Conservation (phyloP, 2,888 invertebrate species). For the Athetis lepigone region DNA sequence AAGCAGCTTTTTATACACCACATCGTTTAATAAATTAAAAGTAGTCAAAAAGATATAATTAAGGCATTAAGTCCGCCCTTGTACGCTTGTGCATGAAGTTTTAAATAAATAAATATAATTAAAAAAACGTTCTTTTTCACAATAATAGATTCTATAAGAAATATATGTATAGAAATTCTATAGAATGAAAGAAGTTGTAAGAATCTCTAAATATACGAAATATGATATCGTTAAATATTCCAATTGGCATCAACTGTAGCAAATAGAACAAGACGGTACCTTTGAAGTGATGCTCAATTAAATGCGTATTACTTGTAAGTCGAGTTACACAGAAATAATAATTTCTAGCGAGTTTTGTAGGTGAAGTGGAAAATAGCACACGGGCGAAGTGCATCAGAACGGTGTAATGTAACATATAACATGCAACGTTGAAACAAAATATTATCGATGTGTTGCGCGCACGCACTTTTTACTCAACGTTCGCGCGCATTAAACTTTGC, state of each 20-base stretch:
- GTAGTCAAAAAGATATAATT: too few species aligned
- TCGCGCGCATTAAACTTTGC: too few species aligned
- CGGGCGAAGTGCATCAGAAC: too few species aligned
- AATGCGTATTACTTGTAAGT: slow-evolving; percentile 29
- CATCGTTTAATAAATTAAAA: too few species aligned
- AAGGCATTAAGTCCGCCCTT: too few species aligned
- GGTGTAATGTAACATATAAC: too few species aligned
- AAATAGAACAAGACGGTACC: slow-evolving; percentile 14
- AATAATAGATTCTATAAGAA: neutral
- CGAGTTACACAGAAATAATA: slow-evolving; percentile 13
- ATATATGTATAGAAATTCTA: neutral
- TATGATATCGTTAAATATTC: slow-evolving; percentile 23
- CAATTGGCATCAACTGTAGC: slow-evolving; percentile 16
- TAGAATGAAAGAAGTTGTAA: slow-evolving; percentile 18
- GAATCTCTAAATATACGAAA: slow-evolving; percentile 12
- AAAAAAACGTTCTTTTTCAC: too few species aligned
- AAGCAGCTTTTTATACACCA: too few species aligned
- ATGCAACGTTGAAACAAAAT: neutral
- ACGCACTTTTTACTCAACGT: too few species aligned
- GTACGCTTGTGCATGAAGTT: too few species aligned
- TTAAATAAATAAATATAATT: neutral
- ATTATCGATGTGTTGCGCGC: too few species aligned
- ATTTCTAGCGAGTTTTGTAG: slow-evolving; percentile 7
- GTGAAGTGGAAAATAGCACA: slow-evolving; percentile 2
- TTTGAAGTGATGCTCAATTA: slow-evolving; percentile 51